A percentile compares a stretch with the other conserved stretches of the same genome.
Evolutionary conservation across 2,113 vertebrate genomes (phyloP).

Genomic region (Vulpes ferrilata): DNA sequence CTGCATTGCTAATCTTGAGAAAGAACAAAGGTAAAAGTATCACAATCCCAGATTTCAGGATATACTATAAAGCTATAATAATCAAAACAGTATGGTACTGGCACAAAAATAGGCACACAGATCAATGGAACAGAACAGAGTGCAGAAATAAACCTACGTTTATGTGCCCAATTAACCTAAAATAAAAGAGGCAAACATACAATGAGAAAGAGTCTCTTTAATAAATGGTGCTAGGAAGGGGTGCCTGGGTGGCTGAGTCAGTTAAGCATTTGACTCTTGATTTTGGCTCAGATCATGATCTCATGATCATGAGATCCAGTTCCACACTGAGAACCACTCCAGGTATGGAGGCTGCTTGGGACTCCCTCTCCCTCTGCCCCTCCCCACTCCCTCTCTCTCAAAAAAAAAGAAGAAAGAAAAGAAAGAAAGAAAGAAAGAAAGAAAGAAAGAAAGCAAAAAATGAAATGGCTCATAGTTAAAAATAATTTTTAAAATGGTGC

Average conservation of each 20-base stretch:
- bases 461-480: neutral
- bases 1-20: neutral
- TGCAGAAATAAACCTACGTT: neutral
- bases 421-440: too few relatives aligned
- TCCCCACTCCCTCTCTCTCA: neutral
- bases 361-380: neutral
- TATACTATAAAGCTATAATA: neutral
- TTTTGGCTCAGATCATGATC: neutral
- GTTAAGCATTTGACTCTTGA: neutral
- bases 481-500: neutral
- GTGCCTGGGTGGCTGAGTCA: neutral
- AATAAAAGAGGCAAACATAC: neutral
- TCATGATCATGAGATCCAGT: neutral
- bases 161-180: neutral
- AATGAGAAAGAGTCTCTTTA: neutral
- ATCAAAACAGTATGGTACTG: neutral
- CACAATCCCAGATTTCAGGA: neutral
- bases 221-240: neutral
- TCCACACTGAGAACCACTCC: rapidly evolving
- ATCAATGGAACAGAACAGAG: neutral
- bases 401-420: too few relatives aligned
- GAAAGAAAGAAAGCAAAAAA: neutral
- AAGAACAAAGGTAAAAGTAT: neutral
- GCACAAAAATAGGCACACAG: neutral
- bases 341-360: neutral